Base-by-base conservation (phyloP, 1,140 invertebrate genomes). In the Drosophila mauritiana region DNA sequence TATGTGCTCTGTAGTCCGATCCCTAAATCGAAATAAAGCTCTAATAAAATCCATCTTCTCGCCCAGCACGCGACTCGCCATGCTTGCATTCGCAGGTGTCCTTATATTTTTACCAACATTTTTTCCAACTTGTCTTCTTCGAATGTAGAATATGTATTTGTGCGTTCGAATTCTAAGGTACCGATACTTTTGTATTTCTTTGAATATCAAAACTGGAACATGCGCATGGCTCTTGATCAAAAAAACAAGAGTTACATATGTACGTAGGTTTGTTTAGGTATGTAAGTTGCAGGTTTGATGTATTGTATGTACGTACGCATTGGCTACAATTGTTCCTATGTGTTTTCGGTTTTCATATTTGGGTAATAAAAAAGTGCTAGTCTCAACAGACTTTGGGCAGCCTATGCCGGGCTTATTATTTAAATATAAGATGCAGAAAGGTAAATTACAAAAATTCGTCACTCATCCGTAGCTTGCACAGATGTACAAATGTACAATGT, bases 151-250 rank as follows among this genome's bases (percentile, higher is more conserved):
- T 63, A 73, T 62, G 74, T 78, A 73, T 85, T 86, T 86, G 83
- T 86, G 83, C 83, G 83, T 88, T 88, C 76, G 55, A 88, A 78
- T 83, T 69, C 79, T 83, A 79, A 88, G 64, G 79, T 83, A 79
- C 63, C 48, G 69, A 46, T 70, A 74, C 74, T 68, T 61, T 53
- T 49, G 62, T 68, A 10, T 43, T 37, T n/a, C 10, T 51, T 49
- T 42, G 37, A 25, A 68, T 82, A 76, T 73, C 67, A 80, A 78
- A 78, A 81, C 69, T 86, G 78, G 65, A 82, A 86, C 80, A 78
- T 82, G 69, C 74, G 51, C 43, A 65, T 79, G 75, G 67, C 57
- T 74, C 83, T 72, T 74, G 83, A 48, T 78, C 46, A 81, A 85
- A 85, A 78, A 51, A 46, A 49, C 74, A 70, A 86, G 74, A 79